Base-by-base conservation (phyloP, 2,888 invertebrate species). In the Pachymerium ferrugineum region DNA sequence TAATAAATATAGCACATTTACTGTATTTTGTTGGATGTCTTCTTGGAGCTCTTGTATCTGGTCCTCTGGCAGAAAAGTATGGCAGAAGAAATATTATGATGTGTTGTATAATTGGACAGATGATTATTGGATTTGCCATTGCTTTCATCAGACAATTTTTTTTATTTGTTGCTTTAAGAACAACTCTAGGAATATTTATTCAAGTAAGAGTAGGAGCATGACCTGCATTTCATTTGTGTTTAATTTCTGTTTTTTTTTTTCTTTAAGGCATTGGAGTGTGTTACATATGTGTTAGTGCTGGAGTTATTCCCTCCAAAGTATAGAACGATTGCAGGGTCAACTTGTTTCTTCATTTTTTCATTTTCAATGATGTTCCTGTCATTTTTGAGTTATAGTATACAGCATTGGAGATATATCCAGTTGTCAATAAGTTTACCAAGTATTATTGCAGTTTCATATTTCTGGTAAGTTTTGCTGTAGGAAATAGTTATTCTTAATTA, bases 321-420 rank as follows among this genome's bases (percentile, higher is more conserved):
- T 71, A 83, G 86, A 10, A 84, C 85, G 8, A 79, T 83, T 72
- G 84, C 84, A 0, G 85, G 85, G 1, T 82, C 84, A 47, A 79
- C 83, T 42, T 82, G 84, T 78, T 84, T 85, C 77, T 80, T 84
- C 42, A 83, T 83, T 76, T 85, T 85, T 84, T 84, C 85, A 1
- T 74, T 84, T 4, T 84, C 84, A 19, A 80, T 85, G 33, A 79
- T 83, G 47, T 77, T 84, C 30, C 79, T 86, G 14, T 84, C 85
- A 3, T 80, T 80, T 0, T 78, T 84, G 30, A 83, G 84, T 31
- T 86, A 84, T 76, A 79, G 82, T 14, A 80, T 86, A 47, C 82
- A 83, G 10, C 82, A 85, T 78, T 87, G 86, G 86, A 81, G 85
- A 47, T 81, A 84, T 73, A 81, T 86, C 10, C 86, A 86, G 77